phyloP scores from a whole-genome alignment of 2,888 invertebrate genomes.

The Drosophila pegasa region DNA sequence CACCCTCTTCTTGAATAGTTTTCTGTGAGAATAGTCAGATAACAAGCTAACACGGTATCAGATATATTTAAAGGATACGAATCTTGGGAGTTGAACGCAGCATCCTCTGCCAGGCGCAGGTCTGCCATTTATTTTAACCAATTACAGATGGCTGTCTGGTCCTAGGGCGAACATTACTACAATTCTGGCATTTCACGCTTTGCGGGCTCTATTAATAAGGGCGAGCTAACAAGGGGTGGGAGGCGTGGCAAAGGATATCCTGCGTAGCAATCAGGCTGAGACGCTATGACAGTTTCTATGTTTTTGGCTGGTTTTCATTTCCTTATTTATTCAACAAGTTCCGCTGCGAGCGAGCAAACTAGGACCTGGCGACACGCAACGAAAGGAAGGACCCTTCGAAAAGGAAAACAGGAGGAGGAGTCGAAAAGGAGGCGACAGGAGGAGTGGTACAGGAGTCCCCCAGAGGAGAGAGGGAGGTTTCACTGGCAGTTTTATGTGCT shows the following conservation, averaged over 20 bases:
- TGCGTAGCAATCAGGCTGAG: constrained; percentile 64
- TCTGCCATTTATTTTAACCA: constrained; percentile 36
- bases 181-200: constrained; percentile 51
- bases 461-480: constrained; percentile 5
- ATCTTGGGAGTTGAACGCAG: neutral
- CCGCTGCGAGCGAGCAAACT: constrained; percentile 39
- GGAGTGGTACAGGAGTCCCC: too few species aligned
- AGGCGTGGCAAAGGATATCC: constrained; percentile 58
- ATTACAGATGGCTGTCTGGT: constrained; percentile 33
- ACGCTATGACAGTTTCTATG: constrained; percentile 58
- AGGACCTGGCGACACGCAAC: constrained; percentile 52
- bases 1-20: neutral
- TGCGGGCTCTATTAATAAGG: constrained; percentile 31
- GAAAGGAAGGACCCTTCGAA: constrained; percentile 26
- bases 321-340: constrained; percentile 78
- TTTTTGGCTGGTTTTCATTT: constrained; percentile 62
- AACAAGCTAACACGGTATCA: neutral
- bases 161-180: constrained; percentile 10
- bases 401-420: constrained; percentile 33
- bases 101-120: constrained; percentile 4
- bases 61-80: neutral
- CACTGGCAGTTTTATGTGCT: constrained; percentile 63
- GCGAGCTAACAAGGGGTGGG: constrained; percentile 42
- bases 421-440: neutral
- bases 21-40: neutral